phyloP scores from a whole-genome alignment of 2,797 vertebrate genomes.

The Australoheros facetus region DNA sequence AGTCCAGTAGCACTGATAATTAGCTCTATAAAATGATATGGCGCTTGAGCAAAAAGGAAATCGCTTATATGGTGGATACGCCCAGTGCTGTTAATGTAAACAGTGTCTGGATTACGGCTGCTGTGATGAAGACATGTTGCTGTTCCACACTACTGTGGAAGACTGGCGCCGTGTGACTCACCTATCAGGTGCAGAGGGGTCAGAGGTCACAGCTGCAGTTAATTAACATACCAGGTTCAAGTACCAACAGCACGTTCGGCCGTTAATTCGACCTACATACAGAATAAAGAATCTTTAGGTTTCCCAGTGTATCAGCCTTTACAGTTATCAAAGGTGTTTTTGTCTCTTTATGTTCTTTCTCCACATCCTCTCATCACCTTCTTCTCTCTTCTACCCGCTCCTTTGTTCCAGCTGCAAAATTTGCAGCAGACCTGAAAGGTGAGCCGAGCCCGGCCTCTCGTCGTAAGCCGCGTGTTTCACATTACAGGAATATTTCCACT shows the following conservation, averaged over 20 bases:
- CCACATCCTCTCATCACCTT: slow-evolving; percentile 61
- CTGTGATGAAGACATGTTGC: slow-evolving; percentile 65
- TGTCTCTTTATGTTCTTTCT: slow-evolving; percentile 55
- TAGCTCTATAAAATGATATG: slow-evolving; percentile 30
- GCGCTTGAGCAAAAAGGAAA: slow-evolving; percentile 26
- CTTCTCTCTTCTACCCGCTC: slow-evolving; percentile 48
- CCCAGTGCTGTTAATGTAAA: slow-evolving; percentile 46
- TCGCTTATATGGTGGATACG: slow-evolving; percentile 6
- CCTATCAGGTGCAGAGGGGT: slow-evolving; percentile 80
- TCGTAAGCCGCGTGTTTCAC: slow-evolving; percentile 76
- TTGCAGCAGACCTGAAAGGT: slow-evolving; percentile 64
- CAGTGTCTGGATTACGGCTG: slow-evolving; percentile 49
- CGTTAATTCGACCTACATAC: slow-evolving; percentile 60
- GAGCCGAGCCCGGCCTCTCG: slow-evolving; percentile 58
- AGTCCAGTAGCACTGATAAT: slow-evolving; percentile 24
- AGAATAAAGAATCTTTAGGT: slow-evolving; percentile 58
- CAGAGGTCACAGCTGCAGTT: slow-evolving; percentile 78
- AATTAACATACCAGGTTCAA: slow-evolving; percentile 75
- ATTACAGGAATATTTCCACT: slow-evolving; percentile 82
- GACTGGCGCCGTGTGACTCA: slow-evolving; percentile 70
- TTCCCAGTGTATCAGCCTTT: slow-evolving; percentile 60
- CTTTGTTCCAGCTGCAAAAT: slow-evolving; percentile 65
- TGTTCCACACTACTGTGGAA: slow-evolving; percentile 44
- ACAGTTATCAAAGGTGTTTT: slow-evolving; percentile 66
- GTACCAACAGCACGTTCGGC: slow-evolving; percentile 58